These are phyloP conservation scores for Prolemur simus DNA, from an alignment of 2,113 vertebrate species.

Conservation along the genomic window DNA sequence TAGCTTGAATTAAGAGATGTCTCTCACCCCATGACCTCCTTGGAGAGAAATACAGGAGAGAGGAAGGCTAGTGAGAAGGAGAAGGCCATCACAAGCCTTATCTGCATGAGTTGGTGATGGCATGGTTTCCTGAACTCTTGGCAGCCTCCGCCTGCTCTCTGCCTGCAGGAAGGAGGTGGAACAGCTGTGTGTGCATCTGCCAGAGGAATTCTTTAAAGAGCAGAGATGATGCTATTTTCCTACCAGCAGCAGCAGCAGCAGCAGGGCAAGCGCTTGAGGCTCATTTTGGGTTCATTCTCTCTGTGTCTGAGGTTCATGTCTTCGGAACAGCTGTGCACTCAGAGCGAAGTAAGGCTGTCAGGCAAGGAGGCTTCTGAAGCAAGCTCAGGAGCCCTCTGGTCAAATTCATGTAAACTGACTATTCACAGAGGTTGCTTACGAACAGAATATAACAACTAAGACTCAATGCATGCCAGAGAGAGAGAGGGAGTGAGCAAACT, in stretches of 20 bases:
- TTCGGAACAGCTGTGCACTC: constrained; percentile 60
- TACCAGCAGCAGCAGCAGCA: constrained; percentile 54
- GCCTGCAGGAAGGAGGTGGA: constrained; percentile 40
- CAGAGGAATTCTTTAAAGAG: constrained; percentile 59
- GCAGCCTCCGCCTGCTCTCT: not conserved
- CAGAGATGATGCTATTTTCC: constrained; percentile 41
- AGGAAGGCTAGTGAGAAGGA: not conserved
- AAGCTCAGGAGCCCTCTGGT: not conserved
- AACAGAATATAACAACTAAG: not conserved
- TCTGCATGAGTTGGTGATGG: not conserved
- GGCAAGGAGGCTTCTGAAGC: not conserved
- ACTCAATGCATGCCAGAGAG: not conserved
- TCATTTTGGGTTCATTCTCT: constrained; percentile 50
- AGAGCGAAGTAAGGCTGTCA: not conserved
- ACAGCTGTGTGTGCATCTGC: constrained; percentile 66
- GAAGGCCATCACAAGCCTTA: not conserved
- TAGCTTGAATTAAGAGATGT: not conserved
- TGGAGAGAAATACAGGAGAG: not conserved
- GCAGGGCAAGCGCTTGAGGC: constrained; percentile 50
- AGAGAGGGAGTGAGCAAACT: no score
- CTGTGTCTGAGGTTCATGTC: constrained; percentile 30
- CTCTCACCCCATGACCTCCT: not conserved
- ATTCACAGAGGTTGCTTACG: not conserved
- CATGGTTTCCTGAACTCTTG: not conserved
- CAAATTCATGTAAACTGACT: constrained; percentile 1